Base-by-base conservation (phyloP, 1,140 invertebrate species). In the Aphis craccivora region DNA sequence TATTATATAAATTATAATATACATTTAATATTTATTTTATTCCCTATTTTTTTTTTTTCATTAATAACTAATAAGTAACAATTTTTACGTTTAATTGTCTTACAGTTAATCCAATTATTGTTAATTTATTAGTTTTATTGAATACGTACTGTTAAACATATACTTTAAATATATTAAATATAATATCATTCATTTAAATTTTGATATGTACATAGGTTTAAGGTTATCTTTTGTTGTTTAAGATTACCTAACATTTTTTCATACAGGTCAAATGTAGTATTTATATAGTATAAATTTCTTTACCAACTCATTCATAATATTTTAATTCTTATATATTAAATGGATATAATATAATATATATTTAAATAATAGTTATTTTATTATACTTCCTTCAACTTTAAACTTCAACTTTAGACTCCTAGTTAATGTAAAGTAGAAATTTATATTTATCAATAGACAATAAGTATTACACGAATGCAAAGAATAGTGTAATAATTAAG, bases 251-350 rank as follows among this genome's bases (percentile, higher is more conserved):
- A 45, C 5, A 84, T 23, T 25, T 43, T 84, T 43, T 3, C 23
- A 25, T 45, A 30, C 14, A 25, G 84, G 84, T 45, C 40, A 86
- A 45, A 43, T 25, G 40, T 45, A 86, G 84, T 86, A 45, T 14
- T 84, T 14, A 25, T n/a, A n/a, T 86, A 86, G 84, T 86, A 45
- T 86, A 86, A 14, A 51, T 86, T 86, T 84, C 35, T 30, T 86
- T 30, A 40, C 37, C 40, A 84, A 11, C 37, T 40, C 43, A 86
- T 86, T 86, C 40, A 86, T 86, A 30, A 45, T 45, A n/a, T 86
- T 40, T 45, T 86, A 86, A 86, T 30, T 30, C 3, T 40, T 23
- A 40, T 84, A 43, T 67, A n/a, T 60, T 18, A 67, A 67, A 67
- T 30, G 30, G 60, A 67, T 67, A 76, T 76, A n/a, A 67, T 67